phyloP scores from a whole-genome alignment of 2,113 vertebrate species.

The Dicrurus megarhynchus region DNA sequence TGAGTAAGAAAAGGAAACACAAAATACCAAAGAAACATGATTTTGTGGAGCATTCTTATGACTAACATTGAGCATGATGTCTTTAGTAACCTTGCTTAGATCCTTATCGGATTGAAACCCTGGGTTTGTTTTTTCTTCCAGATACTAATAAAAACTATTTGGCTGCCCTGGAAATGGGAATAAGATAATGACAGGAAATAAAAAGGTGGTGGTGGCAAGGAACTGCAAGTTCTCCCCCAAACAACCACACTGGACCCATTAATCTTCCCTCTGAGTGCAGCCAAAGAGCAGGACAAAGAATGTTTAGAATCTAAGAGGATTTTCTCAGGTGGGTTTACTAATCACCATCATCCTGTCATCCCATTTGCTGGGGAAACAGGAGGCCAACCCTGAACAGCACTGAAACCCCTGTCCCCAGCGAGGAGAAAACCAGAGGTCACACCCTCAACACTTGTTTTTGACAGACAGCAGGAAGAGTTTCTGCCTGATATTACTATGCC shows the following conservation, averaged over 20 bases:
- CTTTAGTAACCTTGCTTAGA: background rate
- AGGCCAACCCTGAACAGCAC: background rate
- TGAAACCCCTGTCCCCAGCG: background rate
- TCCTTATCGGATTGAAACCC: background rate
- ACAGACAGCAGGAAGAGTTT: background rate
- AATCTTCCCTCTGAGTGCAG: background rate
- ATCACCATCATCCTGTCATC: background rate
- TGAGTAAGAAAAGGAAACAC: background rate
- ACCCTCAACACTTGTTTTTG: background rate
- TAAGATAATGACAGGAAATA: background rate
- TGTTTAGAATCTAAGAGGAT: conserved; percentile 7
- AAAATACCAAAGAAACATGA: background rate
- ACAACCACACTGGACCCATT: background rate
- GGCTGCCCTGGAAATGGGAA: background rate
- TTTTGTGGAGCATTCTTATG: background rate
- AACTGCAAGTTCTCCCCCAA: background rate
- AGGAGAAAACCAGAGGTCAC: background rate
- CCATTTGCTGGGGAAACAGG: fast-evolving
- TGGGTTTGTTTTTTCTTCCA: background rate
- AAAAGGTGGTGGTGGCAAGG: background rate
- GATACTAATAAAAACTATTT: background rate
- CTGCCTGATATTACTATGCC: fast-evolving
- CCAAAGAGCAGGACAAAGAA: background rate
- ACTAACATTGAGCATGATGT: background rate
- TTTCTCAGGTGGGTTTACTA: conserved; percentile 22